Evolutionary conservation across 2,113 vertebrate species (phyloP).

Genomic region (Barbus barbus): DNA sequence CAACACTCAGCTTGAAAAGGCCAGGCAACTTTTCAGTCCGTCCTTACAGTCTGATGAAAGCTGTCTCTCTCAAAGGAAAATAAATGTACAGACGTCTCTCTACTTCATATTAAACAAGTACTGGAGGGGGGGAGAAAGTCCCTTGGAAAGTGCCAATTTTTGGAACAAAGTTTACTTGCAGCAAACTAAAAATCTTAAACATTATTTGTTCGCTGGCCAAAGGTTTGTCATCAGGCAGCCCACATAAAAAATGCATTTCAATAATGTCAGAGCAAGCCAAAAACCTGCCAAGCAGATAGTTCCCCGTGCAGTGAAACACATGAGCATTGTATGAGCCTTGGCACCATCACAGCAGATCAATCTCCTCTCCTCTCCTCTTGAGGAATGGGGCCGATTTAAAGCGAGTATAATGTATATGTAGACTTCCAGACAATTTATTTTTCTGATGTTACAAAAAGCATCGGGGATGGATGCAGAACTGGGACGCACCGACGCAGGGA

Average conservation of each 20-base stretch:
- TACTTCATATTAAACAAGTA: slow-evolving; percentile 28
- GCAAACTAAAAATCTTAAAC: slow-evolving; percentile 61
- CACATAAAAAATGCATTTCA: slow-evolving; percentile 67
- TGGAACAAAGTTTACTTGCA: slow-evolving; percentile 57
- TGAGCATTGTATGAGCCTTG: slow-evolving; percentile 50
- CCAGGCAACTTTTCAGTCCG: not conserved
- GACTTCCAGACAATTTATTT: slow-evolving; percentile 51
- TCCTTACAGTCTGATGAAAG: slow-evolving; percentile 38
- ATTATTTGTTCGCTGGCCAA: slow-evolving; percentile 68
- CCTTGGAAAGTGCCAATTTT: slow-evolving; percentile 52
- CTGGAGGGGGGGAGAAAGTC: not conserved
- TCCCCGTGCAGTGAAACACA: slow-evolving; percentile 56
- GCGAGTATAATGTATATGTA: slow-evolving; percentile 41
- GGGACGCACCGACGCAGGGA: slow-evolving; percentile 19
- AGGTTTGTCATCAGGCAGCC: slow-evolving; percentile 69
- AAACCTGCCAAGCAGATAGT: slow-evolving; percentile 64
- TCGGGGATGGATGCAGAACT: slow-evolving; percentile 35
- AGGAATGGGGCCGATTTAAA: slow-evolving; percentile 45
- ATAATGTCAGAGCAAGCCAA: slow-evolving; percentile 64
- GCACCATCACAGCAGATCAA: slow-evolving; percentile 40
- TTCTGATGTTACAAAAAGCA: slow-evolving; percentile 31
- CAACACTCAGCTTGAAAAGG: slow-evolving; percentile 20
- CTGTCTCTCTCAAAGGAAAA: slow-evolving; percentile 29
- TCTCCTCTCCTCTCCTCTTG: slow-evolving; percentile 43
- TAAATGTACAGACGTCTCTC: slow-evolving; percentile 31